A percentile compares a stretch with the other conserved stretches of the same genome.
phyloP scores from a whole-genome alignment of 2,888 invertebrate genomes.

The Philaethria dido region DNA sequence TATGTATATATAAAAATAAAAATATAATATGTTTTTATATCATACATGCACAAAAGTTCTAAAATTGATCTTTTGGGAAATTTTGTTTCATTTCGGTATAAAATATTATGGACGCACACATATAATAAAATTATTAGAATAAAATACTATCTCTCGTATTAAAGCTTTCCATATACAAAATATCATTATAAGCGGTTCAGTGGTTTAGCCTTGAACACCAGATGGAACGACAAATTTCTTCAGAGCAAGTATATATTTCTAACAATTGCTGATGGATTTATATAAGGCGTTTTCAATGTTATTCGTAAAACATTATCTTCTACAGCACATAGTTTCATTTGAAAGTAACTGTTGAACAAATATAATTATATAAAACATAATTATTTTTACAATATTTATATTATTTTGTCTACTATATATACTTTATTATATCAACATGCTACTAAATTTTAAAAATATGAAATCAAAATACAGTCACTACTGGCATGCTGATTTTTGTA shows the following conservation, averaged over 20 bases:
- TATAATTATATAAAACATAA: background rate
- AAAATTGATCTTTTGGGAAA: too few relatives aligned
- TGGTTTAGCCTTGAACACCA: background rate
- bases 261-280: background rate
- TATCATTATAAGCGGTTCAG: constrained; percentile 1
- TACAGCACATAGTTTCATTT: background rate
- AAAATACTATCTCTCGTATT: background rate
- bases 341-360: background rate
- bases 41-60: too few relatives aligned
- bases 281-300: background rate
- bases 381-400: background rate
- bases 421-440: too few relatives aligned
- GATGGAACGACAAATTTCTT: background rate
- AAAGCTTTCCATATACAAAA: constrained; percentile 3
- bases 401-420: too few relatives aligned
- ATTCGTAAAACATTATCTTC: background rate
- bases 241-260: constrained; percentile 7
- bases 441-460: background rate
- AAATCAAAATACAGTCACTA: background rate
- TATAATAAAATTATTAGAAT: background rate
- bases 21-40: too few relatives aligned
- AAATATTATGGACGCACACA: background rate
- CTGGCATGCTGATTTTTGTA: background rate
- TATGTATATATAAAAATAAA: too few relatives aligned
- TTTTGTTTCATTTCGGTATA: too few relatives aligned